These are phyloP conservation scores for Sesamia inferens DNA, from an alignment of 2,888 invertebrate species.

Conservation along the genomic window DNA sequence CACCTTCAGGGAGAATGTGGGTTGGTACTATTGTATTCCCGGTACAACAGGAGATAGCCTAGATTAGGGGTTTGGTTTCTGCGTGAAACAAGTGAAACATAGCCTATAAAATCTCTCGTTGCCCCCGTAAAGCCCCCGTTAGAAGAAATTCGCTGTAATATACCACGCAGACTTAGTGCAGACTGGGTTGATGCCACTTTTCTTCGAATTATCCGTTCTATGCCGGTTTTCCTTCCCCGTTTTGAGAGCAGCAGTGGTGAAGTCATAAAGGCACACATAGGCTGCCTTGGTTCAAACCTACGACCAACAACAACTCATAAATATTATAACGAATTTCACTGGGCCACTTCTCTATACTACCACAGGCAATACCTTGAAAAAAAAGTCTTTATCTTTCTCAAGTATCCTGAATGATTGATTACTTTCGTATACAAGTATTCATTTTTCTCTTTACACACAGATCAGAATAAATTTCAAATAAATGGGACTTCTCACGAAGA, in stretches of 20 bases:
- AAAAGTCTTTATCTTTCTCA: not conserved
- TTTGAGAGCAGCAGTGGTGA: not conserved
- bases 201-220: not conserved
- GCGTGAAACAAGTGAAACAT: no score
- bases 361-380: not conserved
- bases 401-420: not conserved
- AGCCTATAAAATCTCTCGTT: no score
- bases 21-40: no score
- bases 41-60: no score
- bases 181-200: not conserved
- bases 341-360: not conserved
- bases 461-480: conserved; percentile 13
- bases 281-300: not conserved
- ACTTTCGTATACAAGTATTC: not conserved
- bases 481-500: conserved; percentile 23
- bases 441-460: not conserved
- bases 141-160: not conserved
- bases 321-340: not conserved
- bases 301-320: not conserved
- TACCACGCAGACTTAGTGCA: not conserved
- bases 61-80: no score
- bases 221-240: not conserved
- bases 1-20: no score
- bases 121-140: no score
- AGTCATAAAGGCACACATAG: no score